A percentile compares a stretch with the other conserved stretches of the same genome.
Conservation (phyloP, 2,888 invertebrate genomes). For the Pyrrhia umbra region DNA sequence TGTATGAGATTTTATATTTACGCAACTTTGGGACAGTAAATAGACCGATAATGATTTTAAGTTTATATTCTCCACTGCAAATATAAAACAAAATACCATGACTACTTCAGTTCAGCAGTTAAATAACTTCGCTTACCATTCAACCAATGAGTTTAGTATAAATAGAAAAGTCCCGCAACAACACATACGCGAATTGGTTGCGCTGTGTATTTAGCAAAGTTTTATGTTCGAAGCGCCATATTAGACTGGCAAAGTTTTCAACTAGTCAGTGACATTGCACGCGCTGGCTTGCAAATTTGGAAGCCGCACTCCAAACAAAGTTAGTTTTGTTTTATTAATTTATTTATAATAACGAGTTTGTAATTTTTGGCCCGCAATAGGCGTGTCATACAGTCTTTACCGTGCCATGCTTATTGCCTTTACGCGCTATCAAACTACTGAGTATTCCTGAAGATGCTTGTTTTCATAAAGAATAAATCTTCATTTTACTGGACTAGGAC, state of each 20-base stretch:
- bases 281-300: constrained; percentile 15
- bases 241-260: constrained; percentile 59
- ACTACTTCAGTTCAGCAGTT: neutral
- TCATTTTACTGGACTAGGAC: neutral
- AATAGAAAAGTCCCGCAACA: constrained; percentile 32
- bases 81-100: no score
- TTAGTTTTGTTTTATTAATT: constrained; percentile 20
- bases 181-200: constrained; percentile 50
- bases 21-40: no score
- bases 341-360: neutral
- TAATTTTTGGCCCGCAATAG: no score
- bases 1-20: no score
- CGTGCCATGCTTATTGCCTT: no score
- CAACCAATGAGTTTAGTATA: constrained; percentile 11
- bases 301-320: constrained; percentile 25
- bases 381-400: no score
- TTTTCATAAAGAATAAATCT: neutral
- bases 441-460: no score
- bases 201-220: constrained; percentile 47
- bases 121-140: neutral
- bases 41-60: no score
- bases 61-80: no score
- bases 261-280: constrained; percentile 49
- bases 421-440: no score
- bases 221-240: constrained; percentile 54